Conservation (phyloP, 2,113 vertebrate genomes). For the Delphinapterus leucas region DNA sequence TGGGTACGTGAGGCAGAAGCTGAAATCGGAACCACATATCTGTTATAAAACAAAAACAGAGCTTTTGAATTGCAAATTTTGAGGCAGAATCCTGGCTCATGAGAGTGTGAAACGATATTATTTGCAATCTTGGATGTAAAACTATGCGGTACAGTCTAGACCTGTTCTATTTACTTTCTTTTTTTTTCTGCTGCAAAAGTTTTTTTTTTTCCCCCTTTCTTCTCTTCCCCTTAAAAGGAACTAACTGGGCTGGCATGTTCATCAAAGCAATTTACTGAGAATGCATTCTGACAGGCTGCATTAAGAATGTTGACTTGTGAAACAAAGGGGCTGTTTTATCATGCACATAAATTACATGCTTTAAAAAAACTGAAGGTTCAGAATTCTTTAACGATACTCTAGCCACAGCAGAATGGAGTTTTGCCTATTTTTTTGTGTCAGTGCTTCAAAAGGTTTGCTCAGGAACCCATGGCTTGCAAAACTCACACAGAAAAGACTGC, state of each 20-base stretch:
- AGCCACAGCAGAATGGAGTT: neutral
- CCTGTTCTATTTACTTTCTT: neutral
- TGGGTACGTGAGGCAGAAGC: neutral
- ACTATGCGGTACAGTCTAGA: slow-evolving; percentile 70
- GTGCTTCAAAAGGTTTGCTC: slow-evolving; percentile 39
- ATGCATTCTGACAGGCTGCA: slow-evolving; percentile 46
- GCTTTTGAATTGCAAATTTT: slow-evolving; percentile 6
- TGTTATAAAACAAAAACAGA: neutral
- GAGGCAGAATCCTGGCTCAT: neutral
- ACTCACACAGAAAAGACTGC: neutral
- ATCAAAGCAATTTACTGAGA: slow-evolving; percentile 61
- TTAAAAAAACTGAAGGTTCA: neutral
- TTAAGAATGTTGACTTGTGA: slow-evolving; percentile 50
- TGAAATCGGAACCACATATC: neutral
- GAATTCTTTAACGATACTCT: neutral
- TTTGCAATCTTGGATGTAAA: slow-evolving; percentile 57
- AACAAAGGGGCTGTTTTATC: slow-evolving; percentile 49
- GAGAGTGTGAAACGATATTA: neutral
- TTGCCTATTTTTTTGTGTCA: neutral
- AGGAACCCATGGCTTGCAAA: neutral
- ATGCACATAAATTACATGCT: slow-evolving; percentile 67
- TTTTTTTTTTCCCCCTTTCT: neutral
- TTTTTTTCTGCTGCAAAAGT: slow-evolving; percentile 1
- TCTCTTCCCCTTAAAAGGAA: slow-evolving; percentile 45
- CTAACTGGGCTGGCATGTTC: neutral